Evolutionary conservation across 1,140 invertebrate species (phyloP), one percentile per base, ranked within the genome.

Genomic region (Drosophila serrata): DNA sequence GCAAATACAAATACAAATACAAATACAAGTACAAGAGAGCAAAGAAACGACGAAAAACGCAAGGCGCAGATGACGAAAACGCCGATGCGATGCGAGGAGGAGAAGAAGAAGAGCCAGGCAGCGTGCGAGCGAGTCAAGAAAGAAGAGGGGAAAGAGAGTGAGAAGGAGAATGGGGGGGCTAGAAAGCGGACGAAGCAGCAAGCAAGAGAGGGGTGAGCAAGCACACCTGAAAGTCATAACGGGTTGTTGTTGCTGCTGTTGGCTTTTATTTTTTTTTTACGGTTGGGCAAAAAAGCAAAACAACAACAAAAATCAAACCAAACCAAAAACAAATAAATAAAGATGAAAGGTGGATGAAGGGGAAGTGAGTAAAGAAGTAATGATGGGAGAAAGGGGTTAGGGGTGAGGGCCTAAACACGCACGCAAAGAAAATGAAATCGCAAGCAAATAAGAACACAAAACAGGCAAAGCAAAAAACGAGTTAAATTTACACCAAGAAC

Each of bases 391-490:
- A 24, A 15, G 19, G 43, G 22, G 43, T 24, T 45, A 35, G 33
- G 31, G 39, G 17, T 40, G 15, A 29, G 35, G 19, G 70, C 33
- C 22, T 39, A 75, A 75, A 43, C 51, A 68, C 40, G 48, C 57
- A 82, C 45, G 35, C 62, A 62, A 69, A 67, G 45, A 72, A 82
- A 76, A 82, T 59, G 51, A 82, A 86, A 73, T 79, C 79, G 81
- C 79, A 75, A 72, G 75, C 79, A 82, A 87, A 86, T 76, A 87
- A 87, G 75, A 79, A 82, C 63, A 75, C 57, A 68, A 55, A 70
- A 56, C 39, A 69, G 49, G 65, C 57, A 69, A 80, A 74, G 53
- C 63, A 39, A 82, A 63, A 68, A 87, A 82, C 76, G 57, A 87
- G 82, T 87, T 88, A 76, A 88, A 74, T 73, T 88, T 87, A 77